Percentiles rank a stretch among this genome's conserved stretches.
These are phyloP conservation scores for Pristionchus entomophagus DNA, from an alignment of 2,888 invertebrate genomes.

Conservation along the genomic window DNA sequence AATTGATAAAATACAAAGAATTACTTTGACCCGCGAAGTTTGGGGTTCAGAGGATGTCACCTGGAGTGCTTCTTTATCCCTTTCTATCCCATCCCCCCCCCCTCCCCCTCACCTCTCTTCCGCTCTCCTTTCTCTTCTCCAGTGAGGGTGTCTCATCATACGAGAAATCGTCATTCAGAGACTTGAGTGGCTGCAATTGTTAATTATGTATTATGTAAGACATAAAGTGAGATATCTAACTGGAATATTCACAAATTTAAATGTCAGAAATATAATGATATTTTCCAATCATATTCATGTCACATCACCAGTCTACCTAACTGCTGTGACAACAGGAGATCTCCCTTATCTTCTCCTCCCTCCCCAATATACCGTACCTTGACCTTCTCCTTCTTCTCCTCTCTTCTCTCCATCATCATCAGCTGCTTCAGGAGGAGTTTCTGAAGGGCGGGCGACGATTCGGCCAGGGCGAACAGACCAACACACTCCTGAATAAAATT, in stretches of 20 bases:
- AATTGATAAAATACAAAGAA: too few species aligned
- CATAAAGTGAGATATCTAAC: too few species aligned
- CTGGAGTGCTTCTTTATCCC: too few species aligned
- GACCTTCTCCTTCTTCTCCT: slow-evolving; percentile 8
- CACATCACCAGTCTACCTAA: background rate
- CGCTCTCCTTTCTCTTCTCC: background rate
- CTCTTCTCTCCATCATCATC: slow-evolving; percentile 19
- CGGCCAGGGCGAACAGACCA: slow-evolving; percentile 45
- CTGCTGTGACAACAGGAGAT: background rate
- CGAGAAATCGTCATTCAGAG: background rate
- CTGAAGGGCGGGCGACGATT: slow-evolving; percentile 28
- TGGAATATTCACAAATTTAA: background rate
- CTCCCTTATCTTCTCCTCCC: too few species aligned
- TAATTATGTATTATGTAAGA: background rate
- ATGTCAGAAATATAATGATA: background rate
- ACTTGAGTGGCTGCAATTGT: background rate
- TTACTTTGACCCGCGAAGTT: too few species aligned
- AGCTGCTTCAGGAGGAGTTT: slow-evolving; percentile 37
- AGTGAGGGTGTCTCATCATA: slow-evolving; percentile 44
- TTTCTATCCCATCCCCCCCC: background rate
- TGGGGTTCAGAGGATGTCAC: too few species aligned
- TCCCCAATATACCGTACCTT: background rate
- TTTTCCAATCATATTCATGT: background rate
- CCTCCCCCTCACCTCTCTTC: background rate
- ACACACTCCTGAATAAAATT: slow-evolving; percentile 49